A percentile compares a stretch with the other conserved stretches of the same genome.
These are phyloP conservation scores for Tringa solitaria DNA, from an alignment of 2,113 vertebrate species.

Conservation along the genomic window DNA sequence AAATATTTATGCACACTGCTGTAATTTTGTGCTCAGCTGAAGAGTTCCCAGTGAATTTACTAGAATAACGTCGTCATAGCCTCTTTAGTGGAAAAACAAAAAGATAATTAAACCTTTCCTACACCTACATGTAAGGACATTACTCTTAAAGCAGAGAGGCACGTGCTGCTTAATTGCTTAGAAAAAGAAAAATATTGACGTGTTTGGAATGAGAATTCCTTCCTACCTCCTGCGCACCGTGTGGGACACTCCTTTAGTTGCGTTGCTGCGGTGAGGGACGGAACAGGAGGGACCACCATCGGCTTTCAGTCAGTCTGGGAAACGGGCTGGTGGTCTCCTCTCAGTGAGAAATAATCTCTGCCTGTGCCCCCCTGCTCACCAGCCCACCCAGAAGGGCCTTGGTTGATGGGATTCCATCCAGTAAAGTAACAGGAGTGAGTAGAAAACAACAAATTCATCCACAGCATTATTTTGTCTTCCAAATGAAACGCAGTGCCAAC, in stretches of 20 bases:
- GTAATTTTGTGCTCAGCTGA: background rate
- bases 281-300: background rate
- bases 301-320: background rate
- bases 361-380: background rate
- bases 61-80: background rate
- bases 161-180: background rate
- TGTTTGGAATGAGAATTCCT: background rate
- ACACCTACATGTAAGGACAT: accelerated
- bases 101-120: too few relatives aligned
- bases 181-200: background rate
- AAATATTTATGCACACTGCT: background rate
- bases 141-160: background rate
- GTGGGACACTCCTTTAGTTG: accelerated
- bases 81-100: background rate
- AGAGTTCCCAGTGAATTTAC: background rate
- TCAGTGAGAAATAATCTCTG: background rate
- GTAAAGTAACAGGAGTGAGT: accelerated
- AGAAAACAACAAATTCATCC: background rate
- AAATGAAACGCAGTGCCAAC: accelerated
- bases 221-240: accelerated
- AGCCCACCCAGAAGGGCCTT: accelerated
- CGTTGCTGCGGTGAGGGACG: accelerated
- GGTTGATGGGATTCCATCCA: background rate
- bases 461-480: accelerated
- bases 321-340: background rate